Conservation (phyloP, 2,797 vertebrate species). For the Coranthus polyacanthus region DNA sequence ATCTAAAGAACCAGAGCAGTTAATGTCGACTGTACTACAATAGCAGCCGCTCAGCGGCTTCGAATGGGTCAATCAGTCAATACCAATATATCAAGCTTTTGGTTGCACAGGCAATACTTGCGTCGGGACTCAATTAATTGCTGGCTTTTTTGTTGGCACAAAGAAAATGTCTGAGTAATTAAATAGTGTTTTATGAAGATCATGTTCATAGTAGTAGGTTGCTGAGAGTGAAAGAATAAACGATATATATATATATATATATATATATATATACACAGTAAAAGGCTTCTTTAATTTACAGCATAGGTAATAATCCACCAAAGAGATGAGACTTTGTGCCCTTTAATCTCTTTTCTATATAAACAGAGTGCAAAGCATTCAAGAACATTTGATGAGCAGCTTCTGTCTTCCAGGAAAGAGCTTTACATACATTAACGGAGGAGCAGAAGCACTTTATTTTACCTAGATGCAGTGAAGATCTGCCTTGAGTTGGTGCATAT, state of each 20-base stretch:
- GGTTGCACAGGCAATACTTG: no score
- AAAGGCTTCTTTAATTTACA: not conserved
- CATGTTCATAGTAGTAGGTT: not conserved
- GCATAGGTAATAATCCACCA: not conserved
- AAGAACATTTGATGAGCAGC: not conserved
- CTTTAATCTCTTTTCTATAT: slow-evolving; percentile 7
- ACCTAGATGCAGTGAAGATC: slow-evolving; percentile 99
- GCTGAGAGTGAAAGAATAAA: not conserved
- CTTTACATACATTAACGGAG: not conserved
- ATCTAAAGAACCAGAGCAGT: no score
- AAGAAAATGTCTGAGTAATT: no score
- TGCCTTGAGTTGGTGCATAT: slow-evolving; percentile 95
- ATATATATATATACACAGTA: not conserved
- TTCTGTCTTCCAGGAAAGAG: slow-evolving; percentile 4
- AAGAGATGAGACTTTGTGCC: not conserved
- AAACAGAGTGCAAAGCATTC: not conserved
- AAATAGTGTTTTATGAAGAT: no score
- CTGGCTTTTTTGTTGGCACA: no score
- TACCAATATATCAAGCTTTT: no score
- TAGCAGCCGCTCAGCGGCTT: no score
- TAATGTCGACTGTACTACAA: no score
- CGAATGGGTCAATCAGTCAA: no score
- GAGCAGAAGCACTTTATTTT: slow-evolving; percentile 10
- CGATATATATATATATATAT: not conserved
- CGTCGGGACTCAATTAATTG: no score